Evolutionary conservation across 2,113 vertebrate species (phyloP).

Genomic region (Crotalus horridus): DNA sequence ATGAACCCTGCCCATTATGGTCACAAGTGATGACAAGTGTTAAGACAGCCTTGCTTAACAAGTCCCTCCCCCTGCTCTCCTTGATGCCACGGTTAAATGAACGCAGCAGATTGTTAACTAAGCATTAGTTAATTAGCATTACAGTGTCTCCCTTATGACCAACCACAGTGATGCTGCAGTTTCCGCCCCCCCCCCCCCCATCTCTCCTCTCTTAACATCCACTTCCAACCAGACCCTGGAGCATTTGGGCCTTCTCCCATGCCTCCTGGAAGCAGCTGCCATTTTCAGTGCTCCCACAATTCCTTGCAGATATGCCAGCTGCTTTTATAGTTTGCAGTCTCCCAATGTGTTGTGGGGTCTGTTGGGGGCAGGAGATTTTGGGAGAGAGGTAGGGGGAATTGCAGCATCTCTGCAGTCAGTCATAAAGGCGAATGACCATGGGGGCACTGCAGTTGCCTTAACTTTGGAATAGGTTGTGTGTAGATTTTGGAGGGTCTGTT

Average conservation of each 20-base stretch:
- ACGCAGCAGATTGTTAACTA: not conserved
- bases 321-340: too few species aligned
- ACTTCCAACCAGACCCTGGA: not conserved
- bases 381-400: too few species aligned
- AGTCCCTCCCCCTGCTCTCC: not conserved
- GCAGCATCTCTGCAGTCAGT: too few species aligned
- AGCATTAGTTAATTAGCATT: not conserved
- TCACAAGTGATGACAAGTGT: not conserved
- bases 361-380: too few species aligned
- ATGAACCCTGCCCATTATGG: not conserved
- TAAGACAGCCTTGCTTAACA: not conserved
- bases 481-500: too few species aligned
- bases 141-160: too few species aligned
- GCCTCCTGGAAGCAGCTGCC: not conserved
- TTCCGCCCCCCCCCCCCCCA: not conserved
- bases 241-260: not conserved
- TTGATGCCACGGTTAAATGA: not conserved
- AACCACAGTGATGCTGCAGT: not conserved
- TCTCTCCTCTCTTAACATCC: not conserved
- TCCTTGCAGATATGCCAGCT: too few species aligned
- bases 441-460: too few species aligned
- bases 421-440: too few species aligned
- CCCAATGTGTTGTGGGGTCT: too few species aligned
- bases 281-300: not conserved
- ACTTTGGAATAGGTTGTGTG: too few species aligned